A percentile compares a stretch with the other conserved stretches of the same genome.
Evolutionary conservation across 2,797 vertebrate species (phyloP).

Genomic region (Buphagus erythrorhynchus): DNA sequence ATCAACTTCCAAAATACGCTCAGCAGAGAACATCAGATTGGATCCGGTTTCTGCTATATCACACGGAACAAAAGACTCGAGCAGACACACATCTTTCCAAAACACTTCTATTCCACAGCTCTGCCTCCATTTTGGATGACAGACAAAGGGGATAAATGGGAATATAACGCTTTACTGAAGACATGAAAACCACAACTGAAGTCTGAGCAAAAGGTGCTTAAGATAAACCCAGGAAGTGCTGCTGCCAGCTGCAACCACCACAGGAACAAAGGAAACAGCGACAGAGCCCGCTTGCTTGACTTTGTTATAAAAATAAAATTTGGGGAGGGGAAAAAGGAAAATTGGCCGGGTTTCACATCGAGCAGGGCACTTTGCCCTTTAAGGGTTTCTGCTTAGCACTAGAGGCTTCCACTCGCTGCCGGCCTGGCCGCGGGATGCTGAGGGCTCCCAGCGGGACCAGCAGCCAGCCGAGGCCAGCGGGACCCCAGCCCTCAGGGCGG

Average conservation of each 20-base stretch:
- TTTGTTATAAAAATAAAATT: not conserved
- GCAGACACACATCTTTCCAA: not conserved
- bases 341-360: not conserved
- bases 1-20: not conserved
- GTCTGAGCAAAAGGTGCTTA: not conserved
- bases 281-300: not conserved
- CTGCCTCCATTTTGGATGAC: conserved; percentile 66
- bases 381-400: not conserved
- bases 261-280: conserved; percentile 49
- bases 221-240: conserved; percentile 50
- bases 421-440: not conserved
- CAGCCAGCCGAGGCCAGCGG: not conserved
- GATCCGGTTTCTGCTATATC: not conserved
- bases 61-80: conserved; percentile 28
- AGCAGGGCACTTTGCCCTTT: not conserved
- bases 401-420: not conserved
- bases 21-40: not conserved
- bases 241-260: not conserved
- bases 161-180: not conserved
- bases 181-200: not conserved
- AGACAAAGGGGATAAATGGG: conserved; percentile 33
- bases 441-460: not conserved
- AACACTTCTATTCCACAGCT: conserved; percentile 23
- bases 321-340: not conserved
- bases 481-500: not conserved